These are phyloP conservation scores for Ophioderma brevispina DNA, from an alignment of 35 echinoderm and acorn worm genomes.

Conservation along the genomic window DNA sequence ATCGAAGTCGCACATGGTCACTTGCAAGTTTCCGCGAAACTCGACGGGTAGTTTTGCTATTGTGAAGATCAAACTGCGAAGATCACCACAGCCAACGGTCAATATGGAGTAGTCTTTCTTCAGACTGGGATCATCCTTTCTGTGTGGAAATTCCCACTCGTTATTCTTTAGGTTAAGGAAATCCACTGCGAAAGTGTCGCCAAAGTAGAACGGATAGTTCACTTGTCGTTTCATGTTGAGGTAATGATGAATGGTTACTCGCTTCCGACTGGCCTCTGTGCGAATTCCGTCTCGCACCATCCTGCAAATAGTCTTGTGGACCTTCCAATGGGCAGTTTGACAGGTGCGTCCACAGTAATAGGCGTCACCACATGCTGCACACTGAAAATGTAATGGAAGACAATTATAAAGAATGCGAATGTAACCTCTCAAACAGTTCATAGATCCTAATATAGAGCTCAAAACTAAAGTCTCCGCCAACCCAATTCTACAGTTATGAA, in stretches of 20 bases:
- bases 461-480: too few species aligned
- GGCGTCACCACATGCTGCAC: not conserved
- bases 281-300: too few species aligned
- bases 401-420: too few species aligned
- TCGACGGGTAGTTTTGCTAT: slow-evolving; percentile 41
- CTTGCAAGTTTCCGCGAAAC: slow-evolving; percentile 42
- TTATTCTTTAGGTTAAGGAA: not conserved
- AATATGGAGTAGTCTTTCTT: slow-evolving; percentile 35
- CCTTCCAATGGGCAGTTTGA: not conserved
- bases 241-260: not conserved
- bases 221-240: not conserved
- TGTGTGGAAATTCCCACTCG: not conserved
- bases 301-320: not conserved
- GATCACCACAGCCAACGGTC: slow-evolving; percentile 50
- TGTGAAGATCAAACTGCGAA: slow-evolving; percentile 48
- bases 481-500: too few species aligned
- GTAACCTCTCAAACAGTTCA: too few species aligned
- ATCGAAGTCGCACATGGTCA: slow-evolving; percentile 60
- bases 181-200: not conserved
- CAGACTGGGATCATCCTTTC: not conserved
- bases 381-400: not conserved
- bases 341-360: not conserved
- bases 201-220: not conserved
- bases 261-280: not conserved
- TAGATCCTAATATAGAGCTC: too few species aligned